Percentiles rank a stretch among this genome's conserved stretches.
These are phyloP conservation scores for Drosophila leonis DNA, from an alignment of 2,888 invertebrate genomes.

Conservation along the genomic window DNA sequence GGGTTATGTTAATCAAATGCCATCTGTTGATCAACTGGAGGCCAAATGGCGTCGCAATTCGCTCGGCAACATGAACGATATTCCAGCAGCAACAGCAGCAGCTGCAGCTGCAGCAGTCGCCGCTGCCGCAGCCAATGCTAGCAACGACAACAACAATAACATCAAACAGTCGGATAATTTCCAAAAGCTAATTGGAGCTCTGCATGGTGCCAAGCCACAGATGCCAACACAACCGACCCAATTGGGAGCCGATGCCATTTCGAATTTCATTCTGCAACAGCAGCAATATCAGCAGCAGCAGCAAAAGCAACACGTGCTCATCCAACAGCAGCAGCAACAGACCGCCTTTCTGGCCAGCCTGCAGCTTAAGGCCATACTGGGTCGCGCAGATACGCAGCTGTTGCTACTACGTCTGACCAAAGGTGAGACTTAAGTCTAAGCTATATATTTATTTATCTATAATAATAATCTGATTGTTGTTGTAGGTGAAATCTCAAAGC, in stretches of 20 bases:
- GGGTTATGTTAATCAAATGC: slow-evolving; percentile 70
- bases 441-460: background rate
- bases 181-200: slow-evolving; percentile 79
- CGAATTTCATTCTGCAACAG: slow-evolving; percentile 82
- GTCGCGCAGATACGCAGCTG: slow-evolving; percentile 82
- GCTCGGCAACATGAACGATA: slow-evolving; percentile 35
- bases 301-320: slow-evolving; percentile 75
- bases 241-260: slow-evolving; percentile 77
- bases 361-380: slow-evolving; percentile 82
- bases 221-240: slow-evolving; percentile 36
- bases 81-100: background rate
- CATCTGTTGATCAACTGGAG: slow-evolving; percentile 82
- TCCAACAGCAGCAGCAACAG: slow-evolving; percentile 83
- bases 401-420: slow-evolving; percentile 82
- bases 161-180: slow-evolving; percentile 76
- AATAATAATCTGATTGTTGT: background rate
- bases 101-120: slow-evolving; percentile 19
- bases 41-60: slow-evolving; percentile 83
- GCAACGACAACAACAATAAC: slow-evolving; percentile 47
- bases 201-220: slow-evolving; percentile 55
- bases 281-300: slow-evolving; percentile 82
- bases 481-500: slow-evolving; percentile 84
- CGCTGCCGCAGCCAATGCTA: slow-evolving; percentile 18
- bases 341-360: slow-evolving; percentile 82
- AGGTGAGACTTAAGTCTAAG: slow-evolving; percentile 53